phyloP scores from a whole-genome alignment of 2,888 invertebrate species.

The Drosophila rellima region DNA sequence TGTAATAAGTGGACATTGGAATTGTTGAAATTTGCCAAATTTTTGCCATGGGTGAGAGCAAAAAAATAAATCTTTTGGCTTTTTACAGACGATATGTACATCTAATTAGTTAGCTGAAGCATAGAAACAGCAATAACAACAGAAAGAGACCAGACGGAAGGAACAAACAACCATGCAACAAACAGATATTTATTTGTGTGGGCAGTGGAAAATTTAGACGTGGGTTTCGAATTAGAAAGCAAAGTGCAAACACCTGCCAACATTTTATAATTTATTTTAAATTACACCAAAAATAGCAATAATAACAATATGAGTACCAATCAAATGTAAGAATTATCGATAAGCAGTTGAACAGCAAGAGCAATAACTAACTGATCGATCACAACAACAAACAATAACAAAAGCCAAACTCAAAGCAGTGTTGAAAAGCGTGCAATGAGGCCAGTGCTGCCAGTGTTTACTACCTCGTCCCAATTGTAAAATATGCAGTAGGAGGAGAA shows the following conservation, averaged over 20 bases:
- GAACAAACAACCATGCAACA: conserved; percentile 51
- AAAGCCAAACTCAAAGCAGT: conserved; percentile 13
- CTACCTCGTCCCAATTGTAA: conserved; percentile 81
- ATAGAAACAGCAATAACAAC: conserved; percentile 26
- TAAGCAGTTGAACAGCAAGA: too few species aligned
- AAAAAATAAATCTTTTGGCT: conserved; percentile 29
- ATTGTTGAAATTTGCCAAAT: conserved; percentile 68
- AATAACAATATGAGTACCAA: background rate
- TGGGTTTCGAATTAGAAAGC: conserved; percentile 23
- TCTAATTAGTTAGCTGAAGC: conserved; percentile 53
- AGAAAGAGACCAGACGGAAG: conserved; percentile 41
- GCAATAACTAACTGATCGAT: too few species aligned
- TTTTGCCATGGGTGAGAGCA: conserved; percentile 26
- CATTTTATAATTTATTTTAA: conserved; percentile 27
- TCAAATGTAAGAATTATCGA: conserved; percentile 7
- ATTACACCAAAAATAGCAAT: conserved; percentile 6
- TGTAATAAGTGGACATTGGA: conserved; percentile 74
- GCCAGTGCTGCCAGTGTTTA: conserved; percentile 44
- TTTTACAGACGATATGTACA: conserved; percentile 37
- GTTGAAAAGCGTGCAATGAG: conserved; percentile 40
- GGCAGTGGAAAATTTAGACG: conserved; percentile 74
- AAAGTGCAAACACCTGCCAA: conserved; percentile 60
- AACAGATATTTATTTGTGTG: conserved; percentile 59
- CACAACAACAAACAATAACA: conserved; percentile 4
- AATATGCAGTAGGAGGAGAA: conserved; percentile 62